A percentile compares a stretch with the other conserved stretches of the same genome.
These are phyloP conservation scores for Myotis pilosus DNA, from an alignment of 2,797 vertebrate genomes.

Conservation along the genomic window DNA sequence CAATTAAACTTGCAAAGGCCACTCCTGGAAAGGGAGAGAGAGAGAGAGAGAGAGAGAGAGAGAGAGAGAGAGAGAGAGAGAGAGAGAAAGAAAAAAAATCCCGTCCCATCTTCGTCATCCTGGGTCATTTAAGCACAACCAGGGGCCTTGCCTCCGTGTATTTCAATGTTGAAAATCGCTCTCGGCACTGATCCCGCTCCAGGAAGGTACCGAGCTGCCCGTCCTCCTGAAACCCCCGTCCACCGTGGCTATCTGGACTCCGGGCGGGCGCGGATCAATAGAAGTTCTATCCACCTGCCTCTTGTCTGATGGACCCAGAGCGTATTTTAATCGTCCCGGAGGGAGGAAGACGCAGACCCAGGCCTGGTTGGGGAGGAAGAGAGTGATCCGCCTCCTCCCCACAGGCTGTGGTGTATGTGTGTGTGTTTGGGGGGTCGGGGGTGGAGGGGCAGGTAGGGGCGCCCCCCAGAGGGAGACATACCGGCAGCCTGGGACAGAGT, in stretches of 20 bases:
- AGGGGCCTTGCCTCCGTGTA: neutral
- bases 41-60: too few relatives aligned
- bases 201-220: neutral
- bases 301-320: neutral
- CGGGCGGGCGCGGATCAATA: neutral
- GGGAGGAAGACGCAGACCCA: neutral
- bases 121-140: neutral
- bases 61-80: neutral
- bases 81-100: neutral
- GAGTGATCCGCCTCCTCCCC: too few relatives aligned
- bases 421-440: too few relatives aligned
- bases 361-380: neutral
- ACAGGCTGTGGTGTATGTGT: neutral
- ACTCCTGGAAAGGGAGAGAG: neutral
- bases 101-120: neutral
- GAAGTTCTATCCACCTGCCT: neutral
- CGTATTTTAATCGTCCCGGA: neutral
- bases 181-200: neutral
- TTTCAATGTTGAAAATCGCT: neutral
- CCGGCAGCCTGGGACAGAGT: neutral
- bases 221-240: neutral
- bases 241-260: neutral
- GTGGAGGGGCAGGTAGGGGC: accelerated
- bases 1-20: conserved; percentile 69
- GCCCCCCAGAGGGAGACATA: neutral